Evolutionary conservation across 2,888 invertebrate genomes (phyloP), one percentile per base, ranked within the genome.

Genomic region (Boloria euphrosyne): DNA sequence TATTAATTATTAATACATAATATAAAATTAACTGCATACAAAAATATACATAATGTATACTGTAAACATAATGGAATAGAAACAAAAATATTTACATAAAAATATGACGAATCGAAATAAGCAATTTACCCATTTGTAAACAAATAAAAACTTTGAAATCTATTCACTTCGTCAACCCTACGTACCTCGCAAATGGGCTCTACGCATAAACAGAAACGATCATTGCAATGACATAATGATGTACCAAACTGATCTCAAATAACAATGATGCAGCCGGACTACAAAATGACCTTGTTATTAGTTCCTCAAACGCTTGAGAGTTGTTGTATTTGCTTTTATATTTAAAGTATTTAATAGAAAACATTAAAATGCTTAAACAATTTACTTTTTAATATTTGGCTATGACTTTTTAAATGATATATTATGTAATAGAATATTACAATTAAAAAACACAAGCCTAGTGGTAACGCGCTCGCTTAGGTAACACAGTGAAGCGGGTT

Each of bases 211-310:
- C 59, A 63, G 44, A 58, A 49, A 62, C 55, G 43, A 61, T 53
- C 50, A 57, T 54, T 70, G 73, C 73, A 75, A 69, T 69, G 66
- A 66, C 66, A 68, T 73, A 71, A 74, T 69, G 65, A 68, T 68
- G 67, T 60, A 50, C 65, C 55, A 71, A 65, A 72, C 69, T 73
- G 66, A 68, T 67, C 63, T 68, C 68, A 72, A 70, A 72, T 69
- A 75, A 72, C 71, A 73, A 71, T 71, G 73, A 66, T 73, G 72
- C 73, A 74, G 66, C 68, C 65, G 46, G 16, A 71, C 71, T 71
- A 71, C 70, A 71, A 73, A 73, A 66, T 63, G 74, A 69, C 79
- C 79, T 79, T 78, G 76, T 57, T 61, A 59, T 69, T 72, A 75
- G 71, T 73, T 75, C 75, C 72, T 72, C 73, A 71, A 70, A 63